Evolutionary conservation across 2,113 vertebrate species (phyloP).

Genomic region (Grammomys surdaster): DNA sequence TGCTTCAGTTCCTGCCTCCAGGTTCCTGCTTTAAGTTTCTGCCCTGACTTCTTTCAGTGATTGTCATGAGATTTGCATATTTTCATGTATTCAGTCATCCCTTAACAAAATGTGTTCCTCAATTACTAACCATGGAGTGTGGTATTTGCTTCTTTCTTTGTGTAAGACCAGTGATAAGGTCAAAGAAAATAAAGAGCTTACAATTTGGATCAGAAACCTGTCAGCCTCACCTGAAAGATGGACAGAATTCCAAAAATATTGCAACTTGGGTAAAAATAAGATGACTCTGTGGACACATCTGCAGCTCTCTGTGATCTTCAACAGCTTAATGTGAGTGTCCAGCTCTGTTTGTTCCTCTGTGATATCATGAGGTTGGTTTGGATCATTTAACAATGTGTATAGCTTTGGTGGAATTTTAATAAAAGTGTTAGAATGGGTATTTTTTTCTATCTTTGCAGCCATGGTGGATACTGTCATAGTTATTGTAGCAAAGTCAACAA

Average conservation of each 20-base stretch:
- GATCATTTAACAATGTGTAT: not conserved
- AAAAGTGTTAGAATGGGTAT: not conserved
- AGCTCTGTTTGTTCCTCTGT: not conserved
- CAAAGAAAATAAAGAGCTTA: constrained; percentile 18
- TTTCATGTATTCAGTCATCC: not conserved
- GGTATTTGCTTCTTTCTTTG: not conserved
- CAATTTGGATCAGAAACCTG: constrained; percentile 5
- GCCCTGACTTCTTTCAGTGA: not conserved
- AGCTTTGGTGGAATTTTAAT: not conserved
- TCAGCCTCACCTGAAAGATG: not conserved
- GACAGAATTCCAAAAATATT: not conserved
- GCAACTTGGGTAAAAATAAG: not conserved
- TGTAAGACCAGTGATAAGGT: not conserved
- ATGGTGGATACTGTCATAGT: not conserved
- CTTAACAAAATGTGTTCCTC: not conserved
- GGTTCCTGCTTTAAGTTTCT: not conserved
- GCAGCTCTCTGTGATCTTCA: not conserved
- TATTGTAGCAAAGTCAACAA: constrained; percentile 25
- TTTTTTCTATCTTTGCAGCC: not conserved
- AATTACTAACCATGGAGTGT: not conserved
- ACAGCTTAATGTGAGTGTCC: not conserved
- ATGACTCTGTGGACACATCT: not conserved
- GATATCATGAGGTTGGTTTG: not conserved
- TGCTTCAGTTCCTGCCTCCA: not conserved
- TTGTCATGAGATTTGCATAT: not conserved